These are phyloP conservation scores for Callipepla californica DNA, from an alignment of 2,113 vertebrate genomes.

Conservation along the genomic window DNA sequence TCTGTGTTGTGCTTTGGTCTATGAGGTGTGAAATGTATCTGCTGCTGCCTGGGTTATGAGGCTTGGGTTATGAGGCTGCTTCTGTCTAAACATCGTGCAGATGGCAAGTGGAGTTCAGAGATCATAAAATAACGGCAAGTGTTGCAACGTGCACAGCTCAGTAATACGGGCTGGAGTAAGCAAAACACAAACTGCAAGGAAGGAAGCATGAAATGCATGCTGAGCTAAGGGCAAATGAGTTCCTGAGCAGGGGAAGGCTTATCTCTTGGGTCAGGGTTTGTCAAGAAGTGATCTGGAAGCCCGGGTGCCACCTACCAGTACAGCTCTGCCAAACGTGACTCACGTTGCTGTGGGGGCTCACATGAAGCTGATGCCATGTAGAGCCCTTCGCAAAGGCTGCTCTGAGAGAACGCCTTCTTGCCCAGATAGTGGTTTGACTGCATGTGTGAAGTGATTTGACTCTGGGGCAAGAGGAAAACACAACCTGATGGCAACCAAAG, in stretches of 20 bases:
- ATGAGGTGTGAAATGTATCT: not conserved
- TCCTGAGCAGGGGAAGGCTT: not conserved
- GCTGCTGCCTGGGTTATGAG: not conserved
- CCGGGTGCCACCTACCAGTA: fast-evolving
- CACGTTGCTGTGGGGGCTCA: not conserved
- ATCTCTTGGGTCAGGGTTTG: not conserved
- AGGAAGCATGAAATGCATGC: not conserved
- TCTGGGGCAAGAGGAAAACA: not conserved
- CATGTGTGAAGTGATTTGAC: not conserved
- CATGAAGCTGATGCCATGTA: not conserved
- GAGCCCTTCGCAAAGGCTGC: not conserved
- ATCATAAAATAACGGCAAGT: not conserved
- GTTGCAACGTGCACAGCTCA: not conserved
- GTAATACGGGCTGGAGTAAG: fast-evolving
- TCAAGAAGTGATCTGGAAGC: not conserved
- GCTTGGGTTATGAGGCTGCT: not conserved
- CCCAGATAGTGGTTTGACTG: not conserved
- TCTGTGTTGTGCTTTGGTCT: not conserved
- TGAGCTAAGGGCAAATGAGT: not conserved
- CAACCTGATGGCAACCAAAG: not conserved
- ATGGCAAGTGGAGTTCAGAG: not conserved
- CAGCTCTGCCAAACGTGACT: not conserved
- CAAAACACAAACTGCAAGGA: not conserved
- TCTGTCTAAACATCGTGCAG: not conserved
- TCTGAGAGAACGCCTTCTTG: not conserved